Evolutionary conservation across 2,113 vertebrate genomes (phyloP).

Genomic region (Anolis sagrei): DNA sequence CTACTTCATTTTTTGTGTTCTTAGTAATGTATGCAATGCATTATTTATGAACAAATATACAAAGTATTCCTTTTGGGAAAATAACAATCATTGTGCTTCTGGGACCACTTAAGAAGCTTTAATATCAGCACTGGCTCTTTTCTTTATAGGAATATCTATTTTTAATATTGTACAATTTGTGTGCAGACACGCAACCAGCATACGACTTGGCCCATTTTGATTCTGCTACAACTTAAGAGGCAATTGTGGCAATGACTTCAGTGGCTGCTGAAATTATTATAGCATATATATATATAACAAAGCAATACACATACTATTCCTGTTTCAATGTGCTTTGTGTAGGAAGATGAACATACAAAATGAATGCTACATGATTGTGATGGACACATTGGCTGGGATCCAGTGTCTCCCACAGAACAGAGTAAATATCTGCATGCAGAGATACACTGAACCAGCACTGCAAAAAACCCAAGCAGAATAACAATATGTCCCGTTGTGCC

Average conservation of each 20-base stretch:
- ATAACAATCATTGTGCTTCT: background rate
- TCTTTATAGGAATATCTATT: background rate
- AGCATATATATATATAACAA: background rate
- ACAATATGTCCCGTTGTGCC: too few species aligned
- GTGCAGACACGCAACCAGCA: background rate
- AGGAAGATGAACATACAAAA: background rate
- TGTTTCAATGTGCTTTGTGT: background rate
- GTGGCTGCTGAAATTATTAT: background rate
- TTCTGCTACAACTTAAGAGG: background rate
- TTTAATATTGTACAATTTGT: background rate
- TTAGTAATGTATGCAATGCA: background rate
- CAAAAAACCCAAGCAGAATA: too few species aligned
- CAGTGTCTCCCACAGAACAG: too few species aligned
- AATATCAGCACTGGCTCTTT: background rate
- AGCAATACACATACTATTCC: rapidly evolving
- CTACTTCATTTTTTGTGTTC: background rate
- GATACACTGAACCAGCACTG: too few species aligned
- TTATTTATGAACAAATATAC: background rate
- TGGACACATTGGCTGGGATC: too few species aligned
- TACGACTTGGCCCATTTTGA: background rate
- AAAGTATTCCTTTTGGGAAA: background rate
- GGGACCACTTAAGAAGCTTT: background rate
- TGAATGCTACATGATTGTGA: too few species aligned
- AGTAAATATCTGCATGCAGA: too few species aligned
- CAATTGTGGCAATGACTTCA: background rate